phyloP scores from a whole-genome alignment of 2,797 vertebrate genomes.

The Rachycentron canadum region DNA sequence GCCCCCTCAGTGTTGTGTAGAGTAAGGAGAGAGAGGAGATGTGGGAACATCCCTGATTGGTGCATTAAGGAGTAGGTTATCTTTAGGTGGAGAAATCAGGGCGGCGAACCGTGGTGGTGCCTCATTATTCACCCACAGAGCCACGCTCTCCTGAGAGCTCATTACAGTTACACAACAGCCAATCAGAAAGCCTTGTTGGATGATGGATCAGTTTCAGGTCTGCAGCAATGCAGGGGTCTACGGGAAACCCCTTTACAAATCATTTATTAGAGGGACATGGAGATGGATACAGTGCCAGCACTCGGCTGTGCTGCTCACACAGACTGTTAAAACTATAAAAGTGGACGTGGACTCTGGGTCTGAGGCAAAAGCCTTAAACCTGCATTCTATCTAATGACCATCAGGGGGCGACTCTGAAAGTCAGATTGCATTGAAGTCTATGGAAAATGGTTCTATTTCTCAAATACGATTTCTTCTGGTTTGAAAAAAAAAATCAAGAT shows the following conservation, averaged over 20 bases:
- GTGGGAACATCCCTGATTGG: background rate
- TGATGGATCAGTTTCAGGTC: conserved; percentile 34
- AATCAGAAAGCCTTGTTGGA: conserved; percentile 41
- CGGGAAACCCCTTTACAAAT: conserved; percentile 11
- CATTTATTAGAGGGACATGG: background rate
- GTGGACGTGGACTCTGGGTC: no score
- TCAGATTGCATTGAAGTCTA: no score
- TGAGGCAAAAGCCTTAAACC: no score
- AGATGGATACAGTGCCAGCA: background rate
- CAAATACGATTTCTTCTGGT: no score
- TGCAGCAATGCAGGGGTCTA: background rate
- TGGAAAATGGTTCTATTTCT: no score
- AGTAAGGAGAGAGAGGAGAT: background rate
- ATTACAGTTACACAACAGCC: conserved; percentile 35
- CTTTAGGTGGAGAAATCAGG: background rate
- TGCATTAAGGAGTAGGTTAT: background rate
- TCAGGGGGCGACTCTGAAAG: no score
- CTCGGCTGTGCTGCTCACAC: background rate
- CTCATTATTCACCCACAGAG: conserved; percentile 24
- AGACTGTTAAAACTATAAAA: no score
- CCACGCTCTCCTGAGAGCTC: conserved; percentile 42
- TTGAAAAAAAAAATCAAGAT: no score
- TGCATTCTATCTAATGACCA: no score
- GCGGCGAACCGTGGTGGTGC: background rate
- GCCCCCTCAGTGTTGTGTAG: no score